Evolutionary conservation across 2,888 invertebrate genomes (phyloP).

Genomic region (Stenodema calcarata): DNA sequence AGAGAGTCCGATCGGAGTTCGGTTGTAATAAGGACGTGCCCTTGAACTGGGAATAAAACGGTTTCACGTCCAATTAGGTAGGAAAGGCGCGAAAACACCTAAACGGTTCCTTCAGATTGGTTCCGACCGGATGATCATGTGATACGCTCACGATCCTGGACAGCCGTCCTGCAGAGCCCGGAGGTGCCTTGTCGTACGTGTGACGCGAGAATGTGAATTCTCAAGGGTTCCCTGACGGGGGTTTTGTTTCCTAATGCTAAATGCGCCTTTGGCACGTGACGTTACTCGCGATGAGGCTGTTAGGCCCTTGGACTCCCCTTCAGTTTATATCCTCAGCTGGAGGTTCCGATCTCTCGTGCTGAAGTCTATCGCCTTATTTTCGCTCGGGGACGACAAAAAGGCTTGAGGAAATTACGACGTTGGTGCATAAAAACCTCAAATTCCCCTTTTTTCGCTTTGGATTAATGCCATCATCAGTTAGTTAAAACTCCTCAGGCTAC

Average conservation of each 20-base stretch:
- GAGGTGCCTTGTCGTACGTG: not conserved
- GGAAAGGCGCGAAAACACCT: too few species aligned
- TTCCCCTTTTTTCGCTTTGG: too few species aligned
- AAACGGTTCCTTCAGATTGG: not conserved
- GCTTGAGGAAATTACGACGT: not conserved
- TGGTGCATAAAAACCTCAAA: too few species aligned
- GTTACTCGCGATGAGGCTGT: not conserved
- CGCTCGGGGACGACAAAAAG: not conserved
- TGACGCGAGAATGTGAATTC: not conserved
- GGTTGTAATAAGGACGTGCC: too few species aligned
- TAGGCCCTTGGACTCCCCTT: not conserved
- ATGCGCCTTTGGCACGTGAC: not conserved
- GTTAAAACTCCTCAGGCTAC: too few species aligned
- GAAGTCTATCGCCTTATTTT: not conserved
- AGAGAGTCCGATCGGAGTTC: too few species aligned
- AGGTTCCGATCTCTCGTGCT: not conserved
- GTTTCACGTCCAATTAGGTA: too few species aligned
- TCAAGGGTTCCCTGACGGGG: not conserved
- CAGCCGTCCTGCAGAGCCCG: not conserved
- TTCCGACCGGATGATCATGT: not conserved
- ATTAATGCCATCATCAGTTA: too few species aligned
- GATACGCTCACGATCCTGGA: not conserved
- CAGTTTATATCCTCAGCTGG: not conserved
- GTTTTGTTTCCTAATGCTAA: not conserved
- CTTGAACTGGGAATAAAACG: too few species aligned